Base-by-base conservation (phyloP, 2,113 vertebrate genomes). In the Pseudopipra pipra region DNA sequence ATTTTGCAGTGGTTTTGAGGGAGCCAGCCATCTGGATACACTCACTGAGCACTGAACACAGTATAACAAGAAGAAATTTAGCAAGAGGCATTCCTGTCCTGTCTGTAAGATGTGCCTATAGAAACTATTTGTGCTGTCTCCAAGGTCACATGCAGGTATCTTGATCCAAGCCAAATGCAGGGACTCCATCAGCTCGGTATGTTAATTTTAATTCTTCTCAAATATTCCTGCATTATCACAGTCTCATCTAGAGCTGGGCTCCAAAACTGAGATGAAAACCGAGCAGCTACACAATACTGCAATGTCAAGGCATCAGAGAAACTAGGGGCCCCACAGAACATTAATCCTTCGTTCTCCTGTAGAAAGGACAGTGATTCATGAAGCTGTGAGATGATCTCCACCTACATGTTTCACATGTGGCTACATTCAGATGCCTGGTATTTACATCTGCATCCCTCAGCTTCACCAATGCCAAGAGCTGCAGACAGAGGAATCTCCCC, bases 181-280 rank as follows among this genome's bases (percentile, higher is more conserved):
- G 25, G 0, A 0, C 17, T 78, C 70, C 47, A 5, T 30, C 12
- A 19, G 6, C n/a, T 44, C 10, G 0, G 1, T 6, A 12, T 30
- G 41, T 30, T 41, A n/a, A 67, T 39, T 58, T 51, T 30, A 85
- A 19, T 39, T 89, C 56, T 19, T 58, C 28, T 75, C 33, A 71
- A 67, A 37, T 25, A 72, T 39, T 75, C 54, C 47, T 55, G 19
- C 13, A 30, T 79, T 72, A 30, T 56, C 14, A 8, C 9, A 67
- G 13, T 47, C 27, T 85, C 63, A 17, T 12, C 16, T 83, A 58
- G 47, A 90, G 30, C 33, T 72, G 14, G 9, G 10, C 14, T 84
- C 30, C 63, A 83, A 75, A 76, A 19, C 14, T 12, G 59, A 75
- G 52, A 25, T 1, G 6, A 61, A 88, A 88, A 76, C 24, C 0